Percentiles rank a stretch among this genome's conserved stretches.
phyloP scores from a whole-genome alignment of 2,888 invertebrate genomes.

The Ichneumoninae sp. region DNA sequence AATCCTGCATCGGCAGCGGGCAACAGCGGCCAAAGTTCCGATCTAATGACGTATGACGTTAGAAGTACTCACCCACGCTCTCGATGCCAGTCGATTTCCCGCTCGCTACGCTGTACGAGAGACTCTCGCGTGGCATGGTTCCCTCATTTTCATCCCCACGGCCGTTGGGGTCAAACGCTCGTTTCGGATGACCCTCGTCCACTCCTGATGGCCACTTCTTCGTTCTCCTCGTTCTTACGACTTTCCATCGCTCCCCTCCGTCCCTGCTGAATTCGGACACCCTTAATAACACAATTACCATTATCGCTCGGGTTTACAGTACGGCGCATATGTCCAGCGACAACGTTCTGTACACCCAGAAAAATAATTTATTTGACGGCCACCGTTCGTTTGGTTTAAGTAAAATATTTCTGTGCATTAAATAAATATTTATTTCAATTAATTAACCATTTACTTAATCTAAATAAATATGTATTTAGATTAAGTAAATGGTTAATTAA shows the following conservation, averaged over 20 bases:
- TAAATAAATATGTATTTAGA: no score
- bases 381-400: no score
- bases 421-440: no score
- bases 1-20: conserved; percentile 51
- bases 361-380: no score
- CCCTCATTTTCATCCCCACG: conserved; percentile 63
- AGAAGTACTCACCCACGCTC: conserved; percentile 73
- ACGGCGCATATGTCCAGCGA: conserved; percentile 74
- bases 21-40: conserved; percentile 68
- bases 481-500: no score
- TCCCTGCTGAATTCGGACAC: conserved; percentile 70
- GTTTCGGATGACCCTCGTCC: conserved; percentile 75
- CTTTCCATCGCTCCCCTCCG: conserved; percentile 58
- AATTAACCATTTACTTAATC: no score
- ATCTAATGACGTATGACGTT: conserved; percentile 83
- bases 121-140: conserved; percentile 35
- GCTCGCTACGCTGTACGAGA: conserved; percentile 52
- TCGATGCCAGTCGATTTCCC: conserved; percentile 69
- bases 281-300: conserved; percentile 83
- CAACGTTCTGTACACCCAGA: neutral
- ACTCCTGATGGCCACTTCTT: conserved; percentile 63
- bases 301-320: conserved; percentile 82
- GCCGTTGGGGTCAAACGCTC: conserved; percentile 79
- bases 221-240: conserved; percentile 31
- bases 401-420: no score